Evolutionary conservation across 2,888 invertebrate species (phyloP).

Genomic region (Tetropium fuscum): DNA sequence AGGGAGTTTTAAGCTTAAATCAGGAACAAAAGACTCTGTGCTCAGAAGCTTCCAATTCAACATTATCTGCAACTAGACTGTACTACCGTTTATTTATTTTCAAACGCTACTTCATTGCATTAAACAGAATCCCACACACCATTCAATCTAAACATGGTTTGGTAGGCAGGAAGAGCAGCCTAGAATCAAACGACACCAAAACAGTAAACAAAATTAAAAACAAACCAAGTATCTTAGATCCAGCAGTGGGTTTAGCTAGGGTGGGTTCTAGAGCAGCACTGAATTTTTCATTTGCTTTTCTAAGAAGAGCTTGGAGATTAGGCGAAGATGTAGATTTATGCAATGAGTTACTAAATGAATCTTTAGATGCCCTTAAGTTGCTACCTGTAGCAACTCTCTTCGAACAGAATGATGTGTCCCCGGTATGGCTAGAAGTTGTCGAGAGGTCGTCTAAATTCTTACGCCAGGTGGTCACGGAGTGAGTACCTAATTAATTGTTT

Average conservation of each 20-base stretch:
- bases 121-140: conserved; percentile 71
- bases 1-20: conserved; percentile 76
- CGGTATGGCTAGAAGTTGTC: conserved; percentile 94
- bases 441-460: conserved; percentile 95
- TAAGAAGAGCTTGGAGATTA: conserved; percentile 93
- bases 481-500: conserved; percentile 53
- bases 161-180: conserved; percentile 35
- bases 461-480: conserved; percentile 92
- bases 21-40: conserved; percentile 86
- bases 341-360: conserved; percentile 88
- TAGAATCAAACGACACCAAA: conserved; percentile 30
- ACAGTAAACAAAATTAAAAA: conserved; percentile 27
- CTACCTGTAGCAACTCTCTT: conserved; percentile 91
- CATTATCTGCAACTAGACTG: conserved; percentile 84
- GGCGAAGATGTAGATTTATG: conserved; percentile 94
- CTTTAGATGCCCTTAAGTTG: conserved; percentile 87
- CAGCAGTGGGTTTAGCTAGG: conserved; percentile 81
- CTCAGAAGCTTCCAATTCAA: conserved; percentile 84
- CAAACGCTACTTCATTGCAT: conserved; percentile 89
- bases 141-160: conserved; percentile 51
- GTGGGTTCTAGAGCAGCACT: conserved; percentile 94
- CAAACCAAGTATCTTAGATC: conserved; percentile 66
- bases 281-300: conserved; percentile 93
- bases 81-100: conserved; percentile 86
- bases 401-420: conserved; percentile 80